These are phyloP conservation scores for Mormyrus hasselquistii DNA, from an alignment of 2,797 vertebrate species.

Conservation along the genomic window DNA sequence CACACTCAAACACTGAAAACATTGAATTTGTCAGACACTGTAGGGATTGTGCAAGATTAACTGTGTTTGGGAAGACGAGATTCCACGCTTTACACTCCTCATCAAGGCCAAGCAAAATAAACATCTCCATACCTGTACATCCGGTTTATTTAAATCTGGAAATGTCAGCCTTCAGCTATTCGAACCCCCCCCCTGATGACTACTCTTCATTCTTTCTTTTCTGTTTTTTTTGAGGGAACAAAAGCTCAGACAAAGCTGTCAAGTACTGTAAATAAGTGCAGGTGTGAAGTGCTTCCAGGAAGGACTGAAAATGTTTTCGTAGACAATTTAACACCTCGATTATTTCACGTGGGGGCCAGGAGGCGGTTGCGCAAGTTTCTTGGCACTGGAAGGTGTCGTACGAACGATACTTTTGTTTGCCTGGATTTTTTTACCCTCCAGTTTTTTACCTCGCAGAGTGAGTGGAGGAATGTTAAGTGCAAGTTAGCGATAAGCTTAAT, in stretches of 20 bases:
- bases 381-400: neutral
- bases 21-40: neutral
- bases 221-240: neutral
- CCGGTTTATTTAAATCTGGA: slow-evolving; percentile 68
- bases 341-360: neutral
- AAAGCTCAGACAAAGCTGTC: slow-evolving; percentile 54
- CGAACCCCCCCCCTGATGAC: slow-evolving; percentile 40
- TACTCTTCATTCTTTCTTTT: slow-evolving; percentile 34
- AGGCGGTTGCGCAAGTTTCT: neutral
- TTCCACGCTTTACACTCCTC: slow-evolving; percentile 77
- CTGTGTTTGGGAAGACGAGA: slow-evolving; percentile 70
- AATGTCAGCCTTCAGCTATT: slow-evolving; percentile 56
- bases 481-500: neutral
- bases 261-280: slow-evolving; percentile 59
- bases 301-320: neutral
- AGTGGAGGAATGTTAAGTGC: neutral
- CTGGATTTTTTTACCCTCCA: neutral
- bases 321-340: neutral
- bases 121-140: slow-evolving; percentile 75
- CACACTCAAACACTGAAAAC: neutral
- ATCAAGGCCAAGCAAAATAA: slow-evolving; percentile 68
- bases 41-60: neutral
- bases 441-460: neutral
- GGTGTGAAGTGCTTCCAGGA: slow-evolving; percentile 45
- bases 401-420: neutral